Evolutionary conservation across 2,113 vertebrate genomes (phyloP).

Genomic region (Hyperoodon ampullatus): DNA sequence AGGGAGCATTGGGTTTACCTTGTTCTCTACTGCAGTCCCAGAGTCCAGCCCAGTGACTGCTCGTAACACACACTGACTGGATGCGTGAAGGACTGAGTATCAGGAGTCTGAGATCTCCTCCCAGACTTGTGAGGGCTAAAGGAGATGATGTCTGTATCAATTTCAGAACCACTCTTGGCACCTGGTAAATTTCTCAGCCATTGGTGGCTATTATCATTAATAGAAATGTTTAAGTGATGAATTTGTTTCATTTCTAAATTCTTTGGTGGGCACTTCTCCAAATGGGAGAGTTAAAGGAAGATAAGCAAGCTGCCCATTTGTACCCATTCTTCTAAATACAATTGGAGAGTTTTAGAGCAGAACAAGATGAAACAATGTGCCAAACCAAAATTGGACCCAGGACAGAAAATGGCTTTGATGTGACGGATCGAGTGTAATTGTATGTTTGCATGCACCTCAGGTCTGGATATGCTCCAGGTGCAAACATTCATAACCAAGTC

Average conservation of each 20-base stretch:
- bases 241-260: slow-evolving; percentile 29
- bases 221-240: neutral
- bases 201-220: neutral
- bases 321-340: neutral
- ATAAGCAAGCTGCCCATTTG: neutral
- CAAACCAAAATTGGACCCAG: slow-evolving; percentile 49
- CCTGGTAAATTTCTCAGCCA: neutral
- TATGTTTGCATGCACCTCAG: neutral
- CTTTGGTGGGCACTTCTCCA: neutral
- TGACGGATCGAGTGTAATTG: slow-evolving; percentile 29
- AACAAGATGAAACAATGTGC: neutral
- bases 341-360: slow-evolving; percentile 33
- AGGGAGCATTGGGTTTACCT: neutral
- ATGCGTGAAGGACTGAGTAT: neutral
- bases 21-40: neutral
- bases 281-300: neutral
- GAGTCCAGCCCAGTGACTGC: neutral
- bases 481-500: neutral
- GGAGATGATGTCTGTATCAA: neutral
- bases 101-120: neutral
- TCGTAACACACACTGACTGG: neutral
- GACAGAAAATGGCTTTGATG: slow-evolving; percentile 46
- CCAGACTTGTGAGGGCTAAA: neutral
- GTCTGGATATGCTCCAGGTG: slow-evolving; percentile 42
- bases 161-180: neutral